phyloP scores from a whole-genome alignment of 2,888 invertebrate genomes.

The Acronicta psi region DNA sequence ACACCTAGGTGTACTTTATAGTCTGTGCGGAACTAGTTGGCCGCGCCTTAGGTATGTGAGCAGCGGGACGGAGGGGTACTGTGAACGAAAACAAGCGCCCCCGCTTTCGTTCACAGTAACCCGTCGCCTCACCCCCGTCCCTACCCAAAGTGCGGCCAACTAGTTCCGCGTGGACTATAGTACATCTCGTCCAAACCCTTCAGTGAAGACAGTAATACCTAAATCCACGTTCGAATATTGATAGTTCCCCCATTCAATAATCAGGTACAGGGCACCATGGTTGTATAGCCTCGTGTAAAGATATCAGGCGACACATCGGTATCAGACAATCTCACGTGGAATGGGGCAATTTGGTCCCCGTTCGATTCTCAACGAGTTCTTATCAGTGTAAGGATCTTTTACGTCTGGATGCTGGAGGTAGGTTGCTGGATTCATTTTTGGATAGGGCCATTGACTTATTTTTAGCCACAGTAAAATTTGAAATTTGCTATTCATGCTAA shows the following conservation, averaged over 20 bases:
- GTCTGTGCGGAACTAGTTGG: too few relatives aligned
- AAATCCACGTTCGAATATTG: slow-evolving; percentile 27
- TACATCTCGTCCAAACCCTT: too few relatives aligned
- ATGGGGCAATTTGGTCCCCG: slow-evolving; percentile 53
- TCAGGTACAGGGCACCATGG: slow-evolving; percentile 23
- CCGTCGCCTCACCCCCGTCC: too few relatives aligned
- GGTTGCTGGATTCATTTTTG: slow-evolving; percentile 15
- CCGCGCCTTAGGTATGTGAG: too few relatives aligned
- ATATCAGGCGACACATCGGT: slow-evolving; percentile 43
- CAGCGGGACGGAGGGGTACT: too few relatives aligned
- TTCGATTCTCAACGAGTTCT: slow-evolving; percentile 50
- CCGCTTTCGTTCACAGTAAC: too few relatives aligned
- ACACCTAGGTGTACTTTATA: too few relatives aligned
- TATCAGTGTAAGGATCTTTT: slow-evolving; percentile 55
- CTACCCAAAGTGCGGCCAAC: too few relatives aligned
- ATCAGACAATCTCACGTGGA: slow-evolving; percentile 59
- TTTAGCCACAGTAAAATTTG: too few relatives aligned
- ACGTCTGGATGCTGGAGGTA: slow-evolving; percentile 37
- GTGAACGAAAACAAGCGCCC: too few relatives aligned
- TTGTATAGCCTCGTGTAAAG: slow-evolving; percentile 46
- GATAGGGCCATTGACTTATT: background rate
- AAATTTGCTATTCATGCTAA: too few relatives aligned
- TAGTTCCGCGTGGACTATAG: too few relatives aligned
- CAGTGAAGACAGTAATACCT: background rate
- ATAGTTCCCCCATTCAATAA: slow-evolving; percentile 47